phyloP scores from a whole-genome alignment of 1,140 invertebrate genomes.

The Cydia splendana region DNA sequence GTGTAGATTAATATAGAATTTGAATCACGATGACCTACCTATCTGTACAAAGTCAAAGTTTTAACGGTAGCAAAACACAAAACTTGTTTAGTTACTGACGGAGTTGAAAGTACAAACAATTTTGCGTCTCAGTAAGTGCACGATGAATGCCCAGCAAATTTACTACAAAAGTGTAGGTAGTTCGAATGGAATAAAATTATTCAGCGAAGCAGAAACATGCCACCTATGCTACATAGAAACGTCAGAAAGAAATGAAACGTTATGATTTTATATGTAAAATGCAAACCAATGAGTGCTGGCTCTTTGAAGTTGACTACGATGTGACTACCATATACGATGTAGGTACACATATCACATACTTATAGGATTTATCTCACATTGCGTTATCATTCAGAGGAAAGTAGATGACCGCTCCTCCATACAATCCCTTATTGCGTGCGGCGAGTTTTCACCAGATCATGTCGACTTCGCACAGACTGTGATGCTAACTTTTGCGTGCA shows the following conservation, averaged over 20 bases:
- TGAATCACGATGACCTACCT: too few species aligned
- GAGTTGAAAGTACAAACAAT: not conserved
- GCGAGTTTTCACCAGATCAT: not conserved
- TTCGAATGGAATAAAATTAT: not conserved
- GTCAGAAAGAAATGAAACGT: not conserved
- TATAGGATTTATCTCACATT: too few species aligned
- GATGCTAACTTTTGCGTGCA: not conserved
- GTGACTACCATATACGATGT: too few species aligned
- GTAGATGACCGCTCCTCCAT: too few species aligned
- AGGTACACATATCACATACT: too few species aligned
- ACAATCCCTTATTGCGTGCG: not conserved
- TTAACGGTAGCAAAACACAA: too few species aligned
- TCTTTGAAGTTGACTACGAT: too few species aligned
- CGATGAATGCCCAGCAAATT: conserved; percentile 4
- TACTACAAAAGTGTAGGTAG: conserved; percentile 3
- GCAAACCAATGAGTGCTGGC: too few species aligned
- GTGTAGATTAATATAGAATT: too few species aligned
- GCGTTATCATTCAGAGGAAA: too few species aligned
- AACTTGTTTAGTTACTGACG: not conserved
- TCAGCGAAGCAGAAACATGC: not conserved
- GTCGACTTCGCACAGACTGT: not conserved
- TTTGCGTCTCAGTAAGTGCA: not conserved
- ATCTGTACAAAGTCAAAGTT: too few species aligned
- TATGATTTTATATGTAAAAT: not conserved
- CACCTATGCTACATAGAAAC: not conserved